Percentiles rank a stretch among this genome's conserved stretches.
Evolutionary conservation across 2,797 vertebrate species (phyloP).

Genomic region (Poeciliopsis gracilis): DNA sequence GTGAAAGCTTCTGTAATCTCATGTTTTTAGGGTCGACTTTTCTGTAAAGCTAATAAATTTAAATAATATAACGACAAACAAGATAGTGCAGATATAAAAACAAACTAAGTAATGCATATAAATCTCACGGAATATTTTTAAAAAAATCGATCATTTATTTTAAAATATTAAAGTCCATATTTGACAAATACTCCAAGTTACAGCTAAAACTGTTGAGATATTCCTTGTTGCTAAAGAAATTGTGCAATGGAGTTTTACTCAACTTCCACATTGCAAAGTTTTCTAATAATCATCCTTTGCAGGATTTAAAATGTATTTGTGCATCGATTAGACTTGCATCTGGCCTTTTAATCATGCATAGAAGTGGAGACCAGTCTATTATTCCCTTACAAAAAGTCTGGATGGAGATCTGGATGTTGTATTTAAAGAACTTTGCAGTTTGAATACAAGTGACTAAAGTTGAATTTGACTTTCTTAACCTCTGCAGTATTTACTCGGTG

Average conservation of each 20-base stretch:
- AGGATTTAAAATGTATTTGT: neutral
- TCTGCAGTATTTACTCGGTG: neutral
- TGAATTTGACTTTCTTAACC: neutral
- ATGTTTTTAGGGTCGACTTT: neutral
- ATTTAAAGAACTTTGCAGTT: neutral
- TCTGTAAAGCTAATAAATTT: neutral
- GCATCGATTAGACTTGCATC: neutral
- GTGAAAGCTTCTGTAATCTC: neutral
- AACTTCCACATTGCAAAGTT: neutral
- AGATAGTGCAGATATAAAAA: neutral
- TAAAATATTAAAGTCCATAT: neutral
- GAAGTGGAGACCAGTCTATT: neutral
- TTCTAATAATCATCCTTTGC: neutral
- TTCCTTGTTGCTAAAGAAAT: neutral
- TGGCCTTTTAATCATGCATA: neutral
- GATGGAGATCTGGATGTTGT: neutral
- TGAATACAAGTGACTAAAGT: neutral
- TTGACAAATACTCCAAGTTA: neutral
- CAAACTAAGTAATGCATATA: neutral
- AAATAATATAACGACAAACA: neutral
- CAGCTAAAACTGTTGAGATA: neutral
- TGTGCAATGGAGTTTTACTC: neutral
- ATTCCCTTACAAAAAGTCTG: neutral
- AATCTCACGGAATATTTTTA: neutral
- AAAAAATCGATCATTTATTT: neutral